Base-by-base conservation (phyloP, 2,113 vertebrate genomes). In the Indri indri region DNA sequence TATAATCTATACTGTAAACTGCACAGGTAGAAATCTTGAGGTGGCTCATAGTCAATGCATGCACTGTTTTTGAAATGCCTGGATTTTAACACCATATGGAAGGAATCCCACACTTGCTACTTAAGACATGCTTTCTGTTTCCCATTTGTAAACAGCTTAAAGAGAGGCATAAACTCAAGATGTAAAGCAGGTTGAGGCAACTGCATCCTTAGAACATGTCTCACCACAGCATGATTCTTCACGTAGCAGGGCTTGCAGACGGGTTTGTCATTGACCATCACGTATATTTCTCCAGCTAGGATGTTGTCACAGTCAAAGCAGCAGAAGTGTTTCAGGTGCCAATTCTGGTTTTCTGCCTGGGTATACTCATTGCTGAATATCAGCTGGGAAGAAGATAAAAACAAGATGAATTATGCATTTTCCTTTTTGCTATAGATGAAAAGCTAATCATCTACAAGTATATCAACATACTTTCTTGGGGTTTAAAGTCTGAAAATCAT, bases 281-380 rank as follows among this genome's bases (percentile, higher is more conserved):
- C 99, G 0, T 99, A 99, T 25, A 99, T 99, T 93, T 99, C 99
- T 66, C 99, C 99, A 27, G 99, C 99, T 57, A 99, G 98, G 88
- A 99, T 98, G 25, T 98, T 99, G 95, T 99, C 99, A 61, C 99
- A 99, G n/a, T 99, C 99, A 90, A 99, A 99, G 82, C 99, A 99
- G 98, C 99, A 99, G 98, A 99, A 99, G 96, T 99, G 99, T 95
- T 99, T 99, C 98, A 99, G 99, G 83, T 99, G 99, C 99, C 99
- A 99, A 92, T 99, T 99, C 79, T 99, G 99, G 63, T 99, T 99
- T 98, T 99, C 99, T 0, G 99, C 99, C 92, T 99, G 99, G 61
- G 99, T 99, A 96, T 99, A 99, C 97, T 99, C 99, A 30, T 99
- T 99, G 98, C 99, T 99, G 99, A 99, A 99, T 99, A 99, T 99